These are phyloP conservation scores for Lepidochitona cinerea DNA, from an alignment of 2,888 invertebrate genomes.

Conservation along the genomic window DNA sequence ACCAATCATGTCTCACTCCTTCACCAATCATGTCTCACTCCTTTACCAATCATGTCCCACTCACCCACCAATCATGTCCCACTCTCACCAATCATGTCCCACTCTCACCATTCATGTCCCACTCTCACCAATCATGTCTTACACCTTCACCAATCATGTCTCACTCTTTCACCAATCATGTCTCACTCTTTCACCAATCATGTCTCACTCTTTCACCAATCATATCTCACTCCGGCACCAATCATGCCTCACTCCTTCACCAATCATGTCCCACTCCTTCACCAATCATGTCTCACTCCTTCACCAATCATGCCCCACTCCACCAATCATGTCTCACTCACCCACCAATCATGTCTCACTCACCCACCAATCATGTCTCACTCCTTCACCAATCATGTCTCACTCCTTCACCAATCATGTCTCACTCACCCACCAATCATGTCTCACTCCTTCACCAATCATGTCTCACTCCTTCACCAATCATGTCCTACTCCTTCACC, in stretches of 20 bases:
- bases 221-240: not conserved
- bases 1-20: not conserved
- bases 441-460: not conserved
- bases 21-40: not conserved
- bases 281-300: not conserved
- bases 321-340: not conserved
- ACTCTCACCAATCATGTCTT: not conserved
- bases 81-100: not conserved
- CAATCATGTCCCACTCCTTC: not conserved
- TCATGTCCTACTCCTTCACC: not conserved
- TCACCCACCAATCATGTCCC: not conserved
- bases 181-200: not conserved
- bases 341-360: not conserved
- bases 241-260: not conserved
- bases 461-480: not conserved
- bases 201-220: not conserved
- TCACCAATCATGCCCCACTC: not conserved
- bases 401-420: too few relatives aligned
- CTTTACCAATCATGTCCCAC: too few relatives aligned
- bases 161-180: too few relatives aligned
- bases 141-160: too few relatives aligned
- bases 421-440: not conserved
- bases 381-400: not conserved
- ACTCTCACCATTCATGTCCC: not conserved
- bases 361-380: not conserved